Percentiles rank a stretch among this genome's conserved stretches.
Conservation (phyloP, 2,797 vertebrate genomes). For the Cuculus canorus region DNA sequence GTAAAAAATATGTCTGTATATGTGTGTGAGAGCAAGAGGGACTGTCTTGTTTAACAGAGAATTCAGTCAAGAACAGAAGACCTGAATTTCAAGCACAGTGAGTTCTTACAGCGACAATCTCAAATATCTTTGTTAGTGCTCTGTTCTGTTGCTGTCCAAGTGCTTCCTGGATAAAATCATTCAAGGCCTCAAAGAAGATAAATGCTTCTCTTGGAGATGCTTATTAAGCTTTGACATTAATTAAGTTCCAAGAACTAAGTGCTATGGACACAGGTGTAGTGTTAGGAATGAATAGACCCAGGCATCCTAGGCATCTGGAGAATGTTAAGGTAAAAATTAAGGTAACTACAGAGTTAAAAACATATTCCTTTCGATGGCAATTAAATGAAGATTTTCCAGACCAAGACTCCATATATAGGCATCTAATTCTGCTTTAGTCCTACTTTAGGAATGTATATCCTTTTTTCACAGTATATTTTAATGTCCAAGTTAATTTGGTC, state of each 20-base stretch:
- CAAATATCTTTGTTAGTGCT: neutral
- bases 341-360: neutral
- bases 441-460: neutral
- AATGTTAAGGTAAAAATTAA: neutral
- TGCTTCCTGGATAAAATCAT: neutral
- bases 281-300: neutral
- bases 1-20: neutral
- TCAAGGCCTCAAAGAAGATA: neutral
- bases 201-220: neutral
- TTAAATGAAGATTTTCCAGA: neutral
- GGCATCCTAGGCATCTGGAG: neutral
- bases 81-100: neutral
- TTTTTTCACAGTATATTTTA: neutral
- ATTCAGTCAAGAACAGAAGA: neutral
- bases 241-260: neutral
- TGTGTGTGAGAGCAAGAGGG: neutral
- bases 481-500: neutral
- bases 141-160: neutral
- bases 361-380: neutral
- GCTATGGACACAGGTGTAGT: neutral
- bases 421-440: neutral
- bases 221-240: neutral
- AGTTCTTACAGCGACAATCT: neutral
- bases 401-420: neutral
- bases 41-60: neutral